These are phyloP conservation scores for Sebastes iracundus DNA, from an alignment of 2,797 vertebrate species.

Conservation along the genomic window DNA sequence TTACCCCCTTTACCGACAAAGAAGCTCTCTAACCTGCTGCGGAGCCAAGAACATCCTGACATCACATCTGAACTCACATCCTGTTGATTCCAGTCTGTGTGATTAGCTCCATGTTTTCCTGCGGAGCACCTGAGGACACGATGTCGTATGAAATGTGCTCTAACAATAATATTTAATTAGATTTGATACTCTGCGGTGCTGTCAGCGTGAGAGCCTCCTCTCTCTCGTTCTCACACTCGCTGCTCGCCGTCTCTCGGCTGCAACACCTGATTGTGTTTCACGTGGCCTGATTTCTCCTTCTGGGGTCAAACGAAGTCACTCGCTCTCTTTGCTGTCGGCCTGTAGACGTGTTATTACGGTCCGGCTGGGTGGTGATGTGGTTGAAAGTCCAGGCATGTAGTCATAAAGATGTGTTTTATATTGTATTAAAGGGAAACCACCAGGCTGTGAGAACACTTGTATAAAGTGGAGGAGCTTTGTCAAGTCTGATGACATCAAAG, in stretches of 20 bases:
- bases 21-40: neutral
- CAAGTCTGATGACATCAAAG: neutral
- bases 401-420: neutral
- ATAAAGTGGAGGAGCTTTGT: neutral
- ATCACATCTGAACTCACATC: neutral
- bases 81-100: neutral
- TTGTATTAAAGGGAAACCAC: neutral
- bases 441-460: neutral
- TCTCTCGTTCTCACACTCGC: neutral
- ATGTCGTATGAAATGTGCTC: neutral
- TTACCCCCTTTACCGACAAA: neutral
- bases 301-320: neutral
- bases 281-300: conserved; percentile 24
- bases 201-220: neutral
- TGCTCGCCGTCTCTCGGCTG: neutral
- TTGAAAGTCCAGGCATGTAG: neutral
- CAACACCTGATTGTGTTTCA: conserved; percentile 34
- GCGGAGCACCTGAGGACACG: neutral
- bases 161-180: conserved; percentile 18
- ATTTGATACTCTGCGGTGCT: neutral
- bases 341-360: neutral
- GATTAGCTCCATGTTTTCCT: neutral
- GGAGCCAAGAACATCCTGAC: neutral
- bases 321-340: neutral
- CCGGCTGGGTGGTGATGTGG: neutral